These are phyloP conservation scores for Augochlora pura DNA, from an alignment of 1,140 invertebrate genomes.

Conservation along the genomic window DNA sequence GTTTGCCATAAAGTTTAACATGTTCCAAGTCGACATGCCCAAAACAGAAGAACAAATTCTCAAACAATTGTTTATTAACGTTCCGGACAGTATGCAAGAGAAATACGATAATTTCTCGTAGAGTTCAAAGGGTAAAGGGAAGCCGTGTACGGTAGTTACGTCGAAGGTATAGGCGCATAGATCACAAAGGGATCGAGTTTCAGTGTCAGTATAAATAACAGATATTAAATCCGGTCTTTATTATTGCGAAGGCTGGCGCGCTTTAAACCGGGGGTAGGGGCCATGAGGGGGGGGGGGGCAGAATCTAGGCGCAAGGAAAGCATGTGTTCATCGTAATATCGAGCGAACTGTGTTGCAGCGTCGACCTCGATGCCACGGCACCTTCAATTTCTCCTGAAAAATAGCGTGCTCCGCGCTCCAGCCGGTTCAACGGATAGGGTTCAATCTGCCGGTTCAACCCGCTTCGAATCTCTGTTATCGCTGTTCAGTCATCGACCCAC, in stretches of 20 bases:
- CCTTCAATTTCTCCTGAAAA: constrained; percentile 47
- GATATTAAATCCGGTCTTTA: constrained; percentile 70
- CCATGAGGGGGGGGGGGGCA: too few relatives aligned
- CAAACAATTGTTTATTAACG: too few relatives aligned
- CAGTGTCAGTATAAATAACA: constrained; percentile 20
- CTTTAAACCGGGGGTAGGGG: constrained; percentile 30
- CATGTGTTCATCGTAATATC: constrained; percentile 60
- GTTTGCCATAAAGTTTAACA: too few relatives aligned
- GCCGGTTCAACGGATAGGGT: constrained; percentile 1
- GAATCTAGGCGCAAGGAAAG: constrained; percentile 9
- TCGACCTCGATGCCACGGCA: constrained; percentile 17
- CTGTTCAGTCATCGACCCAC: constrained; percentile 15
- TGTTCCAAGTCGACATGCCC: too few relatives aligned
- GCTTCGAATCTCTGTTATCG: constrained; percentile 44
- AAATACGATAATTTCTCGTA: too few relatives aligned
- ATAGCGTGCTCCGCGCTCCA: constrained; percentile 31
- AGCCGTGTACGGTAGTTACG: not conserved
- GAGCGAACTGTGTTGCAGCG: constrained; percentile 17
- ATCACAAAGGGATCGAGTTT: not conserved
- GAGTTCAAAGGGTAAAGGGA: too few relatives aligned
- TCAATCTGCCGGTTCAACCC: constrained; percentile 16
- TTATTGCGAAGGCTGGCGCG: constrained; percentile 55
- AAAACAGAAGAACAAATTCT: too few relatives aligned
- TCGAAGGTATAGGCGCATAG: not conserved
- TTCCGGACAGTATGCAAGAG: too few relatives aligned